phyloP scores from a whole-genome alignment of 2,797 vertebrate species.

The Parambassis ranga region DNA sequence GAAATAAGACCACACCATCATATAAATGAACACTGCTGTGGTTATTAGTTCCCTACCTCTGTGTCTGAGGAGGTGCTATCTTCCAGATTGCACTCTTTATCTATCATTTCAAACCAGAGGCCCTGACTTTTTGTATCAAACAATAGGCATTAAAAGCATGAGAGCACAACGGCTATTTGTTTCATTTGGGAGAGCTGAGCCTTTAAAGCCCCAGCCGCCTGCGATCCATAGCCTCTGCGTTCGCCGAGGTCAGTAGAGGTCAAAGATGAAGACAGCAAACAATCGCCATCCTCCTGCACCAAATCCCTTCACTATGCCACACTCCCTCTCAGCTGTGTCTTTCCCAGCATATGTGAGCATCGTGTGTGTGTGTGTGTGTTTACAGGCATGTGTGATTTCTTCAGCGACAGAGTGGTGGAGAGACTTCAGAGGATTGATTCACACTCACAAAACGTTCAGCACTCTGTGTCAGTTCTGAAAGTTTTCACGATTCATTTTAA shows the following conservation, averaged over 20 bases:
- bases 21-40: neutral
- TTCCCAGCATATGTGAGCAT: conserved; percentile 50
- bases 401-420: conserved; percentile 18
- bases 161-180: conserved; percentile 14
- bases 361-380: conserved; percentile 20
- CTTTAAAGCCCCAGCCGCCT: conserved; percentile 34
- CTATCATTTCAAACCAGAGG: conserved; percentile 23
- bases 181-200: conserved; percentile 41
- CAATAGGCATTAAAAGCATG: conserved; percentile 34
- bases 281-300: conserved; percentile 56
- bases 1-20: no score
- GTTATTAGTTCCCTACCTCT: neutral
- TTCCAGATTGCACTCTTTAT: conserved; percentile 12
- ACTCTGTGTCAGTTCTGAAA: conserved; percentile 16
- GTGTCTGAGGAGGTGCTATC: neutral
- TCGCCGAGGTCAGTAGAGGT: conserved; percentile 59
- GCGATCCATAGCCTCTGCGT: conserved; percentile 26
- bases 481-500: conserved; percentile 39
- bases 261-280: conserved; percentile 68
- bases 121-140: conserved; percentile 19
- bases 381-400: conserved; percentile 38
- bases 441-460: conserved; percentile 14
- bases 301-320: conserved; percentile 52
- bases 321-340: conserved; percentile 60
- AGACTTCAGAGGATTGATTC: conserved; percentile 38